Percentiles rank a stretch among this genome's conserved stretches.
These are phyloP conservation scores for Euborellia annulipes DNA, from an alignment of 1,140 invertebrate species.

Conservation along the genomic window DNA sequence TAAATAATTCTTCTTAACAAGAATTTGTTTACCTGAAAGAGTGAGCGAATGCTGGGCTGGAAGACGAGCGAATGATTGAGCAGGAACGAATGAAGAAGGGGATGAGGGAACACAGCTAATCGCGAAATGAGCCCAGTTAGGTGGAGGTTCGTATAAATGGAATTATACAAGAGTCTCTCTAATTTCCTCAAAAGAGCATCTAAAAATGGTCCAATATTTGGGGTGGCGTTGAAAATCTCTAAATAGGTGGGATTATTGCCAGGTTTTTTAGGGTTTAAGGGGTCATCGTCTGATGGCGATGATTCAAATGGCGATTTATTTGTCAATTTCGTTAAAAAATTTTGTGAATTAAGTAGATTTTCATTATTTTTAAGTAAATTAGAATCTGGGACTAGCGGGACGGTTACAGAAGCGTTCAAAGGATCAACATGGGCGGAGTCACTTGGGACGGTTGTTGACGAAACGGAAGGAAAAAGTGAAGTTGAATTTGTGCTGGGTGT, in stretches of 20 bases:
- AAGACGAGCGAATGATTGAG: conserved; percentile 73
- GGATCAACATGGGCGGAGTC: too few species aligned
- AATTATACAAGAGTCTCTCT: conserved; percentile 70
- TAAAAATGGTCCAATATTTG: conserved; percentile 54
- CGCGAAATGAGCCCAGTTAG: conserved; percentile 75
- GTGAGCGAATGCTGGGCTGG: conserved; percentile 75
- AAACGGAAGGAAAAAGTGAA: conserved; percentile 8
- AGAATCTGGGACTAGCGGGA: too few species aligned
- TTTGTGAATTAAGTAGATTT: too few species aligned
- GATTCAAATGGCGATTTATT: too few species aligned
- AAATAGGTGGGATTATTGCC: conserved; percentile 20
- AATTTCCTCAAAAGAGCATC: conserved; percentile 65
- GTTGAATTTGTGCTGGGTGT: conserved; percentile 17
- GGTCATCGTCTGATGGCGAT: too few species aligned
- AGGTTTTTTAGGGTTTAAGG: too few species aligned
- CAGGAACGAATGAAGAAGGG: conserved; percentile 70
- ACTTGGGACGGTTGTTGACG: too few species aligned
- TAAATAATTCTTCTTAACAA: too few species aligned
- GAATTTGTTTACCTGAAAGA: conserved; percentile 85
- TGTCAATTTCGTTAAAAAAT: too few species aligned
- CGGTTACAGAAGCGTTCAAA: too few species aligned
- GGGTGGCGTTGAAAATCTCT: conserved; percentile 29
- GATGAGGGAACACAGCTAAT: conserved; percentile 74
- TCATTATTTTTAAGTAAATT: too few species aligned
- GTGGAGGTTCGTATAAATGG: conserved; percentile 73